Evolutionary conservation across 2,797 vertebrate species (phyloP), one percentile per base, ranked within the genome.

Genomic region (Tarsius wallacei): DNA sequence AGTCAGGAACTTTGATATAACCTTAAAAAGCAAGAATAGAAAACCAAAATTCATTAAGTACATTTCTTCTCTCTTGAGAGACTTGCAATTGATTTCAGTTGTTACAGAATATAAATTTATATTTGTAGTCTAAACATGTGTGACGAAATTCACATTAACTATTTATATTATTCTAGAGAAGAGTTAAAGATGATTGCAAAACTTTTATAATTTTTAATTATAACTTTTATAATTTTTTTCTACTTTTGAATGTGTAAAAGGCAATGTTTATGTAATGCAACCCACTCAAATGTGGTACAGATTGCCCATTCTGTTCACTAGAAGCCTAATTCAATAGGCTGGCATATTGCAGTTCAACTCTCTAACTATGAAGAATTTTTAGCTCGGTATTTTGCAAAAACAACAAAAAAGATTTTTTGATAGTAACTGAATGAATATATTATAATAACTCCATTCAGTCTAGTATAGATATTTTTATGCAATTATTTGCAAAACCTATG

Each of bases 361-460:
- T 93, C 17, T 93, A 78, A 49, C 24, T 59, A 31, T 26, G 17
- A 77, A 31, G 53, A 78, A 2, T 47, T 80, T 94, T 80, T 42
- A 94, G 8, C 53, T 63, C 3, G 26, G 5, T 47, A n/a, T 83
- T 92, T 90, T 90, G 42, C 33, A 78, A 95, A 89, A 94, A 47
- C 5, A 57, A 22, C 1, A 81, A 66, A 71, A 36, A 91, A 14
- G 12, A 61, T 36, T 88, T 95, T 53, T 94, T 91, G 4, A 59
- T 74, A 53, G 42, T 89, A 66, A 88, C 21, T 57, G 76, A 47
- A 87, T 71, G 1, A 33, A 85, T 87, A 78, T 57, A 14, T 57
- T 61, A 81, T 71, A 66, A 74, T 22, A 85, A 71, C 12, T 84
- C 3, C 36, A 16, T 91, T 33, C 19, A 68, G 7, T 53, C 22